Evolutionary conservation across 2,113 vertebrate species (phyloP).

Genomic region (Lasiurus cinereus): DNA sequence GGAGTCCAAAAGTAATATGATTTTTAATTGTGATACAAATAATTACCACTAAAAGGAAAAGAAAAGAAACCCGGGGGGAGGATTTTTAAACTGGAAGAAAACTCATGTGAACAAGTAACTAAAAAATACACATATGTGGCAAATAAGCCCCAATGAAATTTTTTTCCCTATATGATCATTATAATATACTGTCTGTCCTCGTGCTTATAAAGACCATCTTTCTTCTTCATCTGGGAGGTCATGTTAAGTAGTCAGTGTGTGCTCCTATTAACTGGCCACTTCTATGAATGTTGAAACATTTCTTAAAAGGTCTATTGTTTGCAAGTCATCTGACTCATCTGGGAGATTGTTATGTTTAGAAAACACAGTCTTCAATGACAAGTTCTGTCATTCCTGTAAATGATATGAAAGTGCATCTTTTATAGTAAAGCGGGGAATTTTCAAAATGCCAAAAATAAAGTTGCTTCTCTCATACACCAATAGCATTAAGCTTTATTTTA

Average conservation of each 20-base stretch:
- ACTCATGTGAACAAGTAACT: background rate
- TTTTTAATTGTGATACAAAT: background rate
- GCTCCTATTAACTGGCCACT: background rate
- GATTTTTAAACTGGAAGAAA: background rate
- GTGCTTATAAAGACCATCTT: background rate
- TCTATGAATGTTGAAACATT: constrained; percentile 45
- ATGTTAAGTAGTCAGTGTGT: background rate
- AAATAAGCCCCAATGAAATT: background rate
- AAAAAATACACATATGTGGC: background rate
- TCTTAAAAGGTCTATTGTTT: constrained; percentile 65
- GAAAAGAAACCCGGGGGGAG: background rate
- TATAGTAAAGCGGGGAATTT: constrained; percentile 30
- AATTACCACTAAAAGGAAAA: background rate
- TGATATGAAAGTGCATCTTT: constrained; percentile 12
- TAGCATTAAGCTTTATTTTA: background rate
- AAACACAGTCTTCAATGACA: constrained; percentile 2
- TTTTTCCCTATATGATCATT: background rate
- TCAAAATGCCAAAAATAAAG: constrained; percentile 45
- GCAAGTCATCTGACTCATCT: constrained; percentile 40
- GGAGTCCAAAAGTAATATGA: background rate
- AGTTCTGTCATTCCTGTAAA: background rate
- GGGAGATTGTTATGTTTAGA: constrained; percentile 37
- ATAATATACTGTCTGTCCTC: background rate
- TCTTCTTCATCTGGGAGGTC: background rate
- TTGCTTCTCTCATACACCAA: background rate